A percentile compares a stretch with the other conserved stretches of the same genome.
phyloP scores from a whole-genome alignment of 1,140 invertebrate species.

The Drosophila equinoxialis region DNA sequence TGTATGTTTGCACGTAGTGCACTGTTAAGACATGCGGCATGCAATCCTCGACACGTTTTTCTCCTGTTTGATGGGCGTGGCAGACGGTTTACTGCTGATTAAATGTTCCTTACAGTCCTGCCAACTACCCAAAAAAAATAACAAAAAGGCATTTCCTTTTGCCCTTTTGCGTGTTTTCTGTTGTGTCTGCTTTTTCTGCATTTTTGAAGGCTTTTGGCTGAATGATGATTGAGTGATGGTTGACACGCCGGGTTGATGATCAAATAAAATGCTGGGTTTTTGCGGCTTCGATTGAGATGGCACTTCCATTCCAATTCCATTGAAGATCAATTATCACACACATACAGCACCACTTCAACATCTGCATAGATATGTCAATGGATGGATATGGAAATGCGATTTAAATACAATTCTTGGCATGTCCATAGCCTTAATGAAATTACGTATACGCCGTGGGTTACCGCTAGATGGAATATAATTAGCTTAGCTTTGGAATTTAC shows the following conservation, averaged over 20 bases:
- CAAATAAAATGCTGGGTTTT: conserved; percentile 29
- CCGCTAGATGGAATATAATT: conserved; percentile 33
- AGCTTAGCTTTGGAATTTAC: conserved; percentile 41
- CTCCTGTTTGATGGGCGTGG: conserved; percentile 29
- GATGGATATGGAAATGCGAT: no score
- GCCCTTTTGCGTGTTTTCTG: conserved; percentile 41
- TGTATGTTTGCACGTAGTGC: neutral
- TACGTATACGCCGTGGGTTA: conserved; percentile 34
- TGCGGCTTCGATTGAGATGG: no score
- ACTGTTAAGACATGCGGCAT: conserved; percentile 25
- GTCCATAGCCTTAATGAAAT: conserved; percentile 28
- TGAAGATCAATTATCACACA: neutral
- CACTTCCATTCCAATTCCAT: neutral
- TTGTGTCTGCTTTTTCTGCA: conserved; percentile 24
- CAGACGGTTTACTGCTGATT: conserved; percentile 40
- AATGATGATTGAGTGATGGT: conserved; percentile 2
- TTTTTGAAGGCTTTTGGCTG: neutral
- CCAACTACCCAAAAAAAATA: no score
- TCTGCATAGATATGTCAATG: neutral
- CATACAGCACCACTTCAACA: no score
- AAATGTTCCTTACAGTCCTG: conserved; percentile 16
- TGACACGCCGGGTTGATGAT: conserved; percentile 18
- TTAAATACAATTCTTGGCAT: conserved; percentile 3
- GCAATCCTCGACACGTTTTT: conserved; percentile 22
- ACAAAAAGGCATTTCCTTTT: conserved; percentile 1